Evolutionary conservation across 2,888 invertebrate genomes (phyloP).

Genomic region (Tribolium freemani): DNA sequence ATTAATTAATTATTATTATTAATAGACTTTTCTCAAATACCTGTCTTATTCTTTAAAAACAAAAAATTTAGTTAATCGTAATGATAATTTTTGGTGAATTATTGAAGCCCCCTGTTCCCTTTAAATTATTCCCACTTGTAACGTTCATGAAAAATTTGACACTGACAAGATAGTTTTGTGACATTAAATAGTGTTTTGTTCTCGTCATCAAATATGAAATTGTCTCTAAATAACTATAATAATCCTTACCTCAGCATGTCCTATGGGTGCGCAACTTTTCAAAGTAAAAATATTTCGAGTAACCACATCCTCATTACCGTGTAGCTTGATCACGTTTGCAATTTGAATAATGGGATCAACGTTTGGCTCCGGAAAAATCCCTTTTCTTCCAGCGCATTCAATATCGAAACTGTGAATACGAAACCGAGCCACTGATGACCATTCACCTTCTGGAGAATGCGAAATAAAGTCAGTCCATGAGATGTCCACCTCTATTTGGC

Average conservation of each 20-base stretch:
- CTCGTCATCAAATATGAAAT: too few relatives aligned
- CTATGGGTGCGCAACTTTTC: slow-evolving; percentile 95
- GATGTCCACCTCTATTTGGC: slow-evolving; percentile 92
- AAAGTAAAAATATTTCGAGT: slow-evolving; percentile 96
- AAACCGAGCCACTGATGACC: slow-evolving; percentile 96
- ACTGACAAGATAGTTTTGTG: too few relatives aligned
- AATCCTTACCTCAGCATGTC: slow-evolving; percentile 65
- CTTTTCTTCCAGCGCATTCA: slow-evolving; percentile 98
- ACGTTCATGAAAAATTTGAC: too few relatives aligned
- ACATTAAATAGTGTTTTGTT: too few relatives aligned
- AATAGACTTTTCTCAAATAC: too few relatives aligned
- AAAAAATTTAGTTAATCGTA: too few relatives aligned
- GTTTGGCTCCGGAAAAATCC: slow-evolving; percentile 96
- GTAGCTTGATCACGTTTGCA: slow-evolving; percentile 95
- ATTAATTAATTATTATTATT: too few relatives aligned
- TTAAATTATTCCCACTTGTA: too few relatives aligned
- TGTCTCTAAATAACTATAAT: too few relatives aligned
- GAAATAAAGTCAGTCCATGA: slow-evolving; percentile 90
- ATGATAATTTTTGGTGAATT: too few relatives aligned
- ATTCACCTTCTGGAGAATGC: slow-evolving; percentile 95
- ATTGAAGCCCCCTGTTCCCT: too few relatives aligned
- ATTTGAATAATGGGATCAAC: slow-evolving; percentile 99
- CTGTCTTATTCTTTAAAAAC: too few relatives aligned
- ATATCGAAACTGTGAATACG: slow-evolving; percentile 98
- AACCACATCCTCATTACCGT: slow-evolving; percentile 88